Percentiles rank a stretch among this genome's conserved stretches.
Evolutionary conservation across 2,888 invertebrate genomes (phyloP).

Genomic region (Limnephilus rhombicus): DNA sequence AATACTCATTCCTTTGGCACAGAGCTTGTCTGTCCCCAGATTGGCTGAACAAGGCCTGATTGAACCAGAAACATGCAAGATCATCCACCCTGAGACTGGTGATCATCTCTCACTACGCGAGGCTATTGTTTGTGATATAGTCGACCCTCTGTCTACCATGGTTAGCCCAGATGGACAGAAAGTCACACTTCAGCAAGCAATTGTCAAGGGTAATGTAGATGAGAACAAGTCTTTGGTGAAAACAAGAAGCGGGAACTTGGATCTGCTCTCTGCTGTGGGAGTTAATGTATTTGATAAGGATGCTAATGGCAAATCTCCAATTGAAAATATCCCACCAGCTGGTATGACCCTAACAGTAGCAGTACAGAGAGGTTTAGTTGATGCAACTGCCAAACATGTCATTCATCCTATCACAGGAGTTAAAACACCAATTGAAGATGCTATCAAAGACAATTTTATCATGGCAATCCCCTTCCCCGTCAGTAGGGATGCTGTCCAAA

Average conservation of each 20-base stretch:
- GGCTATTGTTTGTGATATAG: conserved; percentile 92
- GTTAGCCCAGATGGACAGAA: conserved; percentile 80
- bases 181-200: conserved; percentile 87
- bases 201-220: conserved; percentile 84
- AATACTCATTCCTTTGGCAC: conserved; percentile 87
- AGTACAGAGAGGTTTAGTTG: conserved; percentile 84
- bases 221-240: conserved; percentile 83
- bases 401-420: conserved; percentile 86
- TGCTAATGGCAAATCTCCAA: conserved; percentile 66
- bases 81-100: conserved; percentile 93
- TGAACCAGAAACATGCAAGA: conserved; percentile 83
- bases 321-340: conserved; percentile 84
- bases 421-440: conserved; percentile 81
- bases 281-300: conserved; percentile 80
- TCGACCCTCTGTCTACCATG: conserved; percentile 88
- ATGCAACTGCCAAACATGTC: conserved; percentile 82
- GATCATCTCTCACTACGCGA: conserved; percentile 86
- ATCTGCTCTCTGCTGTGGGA: conserved; percentile 85
- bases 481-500: conserved; percentile 81
- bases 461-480: conserved; percentile 89
- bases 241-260: conserved; percentile 80
- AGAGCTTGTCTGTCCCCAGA: conserved; percentile 89
- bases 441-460: conserved; percentile 86
- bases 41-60: conserved; percentile 91
- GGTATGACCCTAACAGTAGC: conserved; percentile 92